Base-by-base conservation (phyloP, 2,113 vertebrate species). In the Mesitornis unicolor region DNA sequence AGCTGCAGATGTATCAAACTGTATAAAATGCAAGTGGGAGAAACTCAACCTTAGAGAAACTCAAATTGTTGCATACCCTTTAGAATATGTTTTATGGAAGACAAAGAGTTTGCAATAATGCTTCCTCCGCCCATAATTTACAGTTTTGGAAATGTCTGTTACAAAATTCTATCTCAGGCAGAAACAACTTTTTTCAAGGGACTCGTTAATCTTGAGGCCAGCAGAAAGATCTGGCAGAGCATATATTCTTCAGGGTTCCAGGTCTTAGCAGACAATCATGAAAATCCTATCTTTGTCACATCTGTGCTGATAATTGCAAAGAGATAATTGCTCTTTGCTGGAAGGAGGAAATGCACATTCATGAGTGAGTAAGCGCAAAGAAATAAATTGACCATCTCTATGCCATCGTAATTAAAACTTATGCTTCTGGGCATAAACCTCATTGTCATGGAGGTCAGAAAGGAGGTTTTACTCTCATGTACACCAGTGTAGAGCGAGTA, bases 311-410 rank as follows among this genome's bases (percentile, higher is more conserved):
- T 97, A 95, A 97, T 96, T 96, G 84, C 84, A 78, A 90, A 96
- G 93, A 93, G 95, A 96, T 96, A 96, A 97, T 96, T 95, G 86
- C 77, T 92, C 84, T 78, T 96, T 95, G 91, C 95, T 97, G 87
- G 93, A 95, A 96, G 95, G 92, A 96, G 96, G 93, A 96, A 97
- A 90, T 89, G 76, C 74, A 89, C 0, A 0, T 68, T 94, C 69
- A 45, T 74, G 60, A 95, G 45, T 89, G 86, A 96, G 60, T 61
- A 85, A 95, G 89, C 16, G 1, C 73, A 91, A 93, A 79, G 85
- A 95, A 97, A 86, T 94, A 88, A 95, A 94, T 90, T 84, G 88
- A 31, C 79, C 29, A 64, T 93, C 85, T 92, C 90, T 64, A 51
- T 87, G 86, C 80, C 81, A 50, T 64, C 1, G 2, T 90, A 96